These are phyloP conservation scores for Artibeus lituratus DNA, from an alignment of 2,797 vertebrate species.

Conservation along the genomic window DNA sequence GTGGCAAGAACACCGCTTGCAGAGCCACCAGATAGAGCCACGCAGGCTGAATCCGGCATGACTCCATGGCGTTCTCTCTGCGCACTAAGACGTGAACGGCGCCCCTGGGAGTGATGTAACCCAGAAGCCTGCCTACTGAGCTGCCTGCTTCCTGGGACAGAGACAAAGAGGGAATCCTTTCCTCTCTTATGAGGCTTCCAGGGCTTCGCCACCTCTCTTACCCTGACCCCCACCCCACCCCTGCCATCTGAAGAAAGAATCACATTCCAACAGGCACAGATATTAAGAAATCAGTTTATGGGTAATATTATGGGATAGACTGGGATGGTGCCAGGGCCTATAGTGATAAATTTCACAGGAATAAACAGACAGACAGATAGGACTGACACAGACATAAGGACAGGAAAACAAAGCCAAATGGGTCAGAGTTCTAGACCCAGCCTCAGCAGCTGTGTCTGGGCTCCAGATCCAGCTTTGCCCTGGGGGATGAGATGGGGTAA, in stretches of 20 bases:
- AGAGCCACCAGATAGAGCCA: background rate
- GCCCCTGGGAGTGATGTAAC: background rate
- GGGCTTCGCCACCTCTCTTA: background rate
- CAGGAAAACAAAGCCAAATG: background rate
- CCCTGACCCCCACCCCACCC: background rate
- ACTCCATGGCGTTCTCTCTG: background rate
- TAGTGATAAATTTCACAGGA: background rate
- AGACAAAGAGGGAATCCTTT: background rate
- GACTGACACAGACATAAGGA: background rate
- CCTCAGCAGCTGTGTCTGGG: background rate
- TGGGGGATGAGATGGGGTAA: background rate
- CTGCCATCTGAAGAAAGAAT: conserved; percentile 29
- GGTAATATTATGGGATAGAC: background rate
- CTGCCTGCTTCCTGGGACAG: background rate
- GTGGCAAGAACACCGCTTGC: background rate
- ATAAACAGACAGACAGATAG: background rate
- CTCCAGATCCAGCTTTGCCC: background rate
- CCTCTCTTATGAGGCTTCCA: background rate
- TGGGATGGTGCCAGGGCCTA: background rate
- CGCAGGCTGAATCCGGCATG: background rate
- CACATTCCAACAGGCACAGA: conserved; percentile 19
- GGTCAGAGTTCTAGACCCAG: background rate
- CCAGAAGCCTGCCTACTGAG: background rate
- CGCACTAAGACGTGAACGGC: background rate
- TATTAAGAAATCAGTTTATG: conserved; percentile 58